Evolutionary conservation across 2,888 invertebrate species (phyloP).

Genomic region (Parascotia fuliginaria): DNA sequence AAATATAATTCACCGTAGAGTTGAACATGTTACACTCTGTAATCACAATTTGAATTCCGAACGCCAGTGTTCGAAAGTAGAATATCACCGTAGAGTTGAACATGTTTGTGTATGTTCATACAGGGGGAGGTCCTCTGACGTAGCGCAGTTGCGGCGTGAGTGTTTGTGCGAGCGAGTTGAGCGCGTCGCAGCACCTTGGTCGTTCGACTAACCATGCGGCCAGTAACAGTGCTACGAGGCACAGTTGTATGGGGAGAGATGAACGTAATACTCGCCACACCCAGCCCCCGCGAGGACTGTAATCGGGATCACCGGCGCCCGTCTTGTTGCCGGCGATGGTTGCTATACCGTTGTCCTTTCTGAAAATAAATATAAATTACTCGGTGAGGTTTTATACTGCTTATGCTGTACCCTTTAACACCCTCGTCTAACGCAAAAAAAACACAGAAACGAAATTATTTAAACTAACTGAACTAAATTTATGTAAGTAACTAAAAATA

Average conservation of each 20-base stretch:
- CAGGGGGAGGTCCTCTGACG: conserved; percentile 93
- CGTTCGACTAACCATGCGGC: conserved; percentile 91
- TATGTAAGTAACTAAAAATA: too few species aligned
- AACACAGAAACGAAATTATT: too few species aligned
- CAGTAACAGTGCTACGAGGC: conserved; percentile 89
- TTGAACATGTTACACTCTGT: conserved; percentile 26
- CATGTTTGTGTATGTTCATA: conserved; percentile 75
- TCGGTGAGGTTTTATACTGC: too few species aligned
- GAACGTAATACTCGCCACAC: conserved; percentile 91
- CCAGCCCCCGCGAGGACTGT: conserved; percentile 86
- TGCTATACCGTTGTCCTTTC: conserved; percentile 59
- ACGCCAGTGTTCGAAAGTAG: conserved; percentile 11
- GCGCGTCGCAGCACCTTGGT: conserved; percentile 91
- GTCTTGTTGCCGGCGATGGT: conserved; percentile 77
- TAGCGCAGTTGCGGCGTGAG: conserved; percentile 93
- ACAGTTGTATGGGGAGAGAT: conserved; percentile 91
- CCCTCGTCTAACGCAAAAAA: too few species aligned
- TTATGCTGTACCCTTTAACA: too few species aligned
- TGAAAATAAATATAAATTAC: too few species aligned
- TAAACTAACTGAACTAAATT: too few species aligned
- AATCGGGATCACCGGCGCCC: conserved; percentile 85
- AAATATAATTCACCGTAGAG: conserved; percentile 29
- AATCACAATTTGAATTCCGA: background rate
- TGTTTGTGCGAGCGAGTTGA: conserved; percentile 91
- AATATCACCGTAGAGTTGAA: background rate